These are phyloP conservation scores for Bellardia pandia DNA, from an alignment of 2,888 invertebrate species.

Conservation along the genomic window DNA sequence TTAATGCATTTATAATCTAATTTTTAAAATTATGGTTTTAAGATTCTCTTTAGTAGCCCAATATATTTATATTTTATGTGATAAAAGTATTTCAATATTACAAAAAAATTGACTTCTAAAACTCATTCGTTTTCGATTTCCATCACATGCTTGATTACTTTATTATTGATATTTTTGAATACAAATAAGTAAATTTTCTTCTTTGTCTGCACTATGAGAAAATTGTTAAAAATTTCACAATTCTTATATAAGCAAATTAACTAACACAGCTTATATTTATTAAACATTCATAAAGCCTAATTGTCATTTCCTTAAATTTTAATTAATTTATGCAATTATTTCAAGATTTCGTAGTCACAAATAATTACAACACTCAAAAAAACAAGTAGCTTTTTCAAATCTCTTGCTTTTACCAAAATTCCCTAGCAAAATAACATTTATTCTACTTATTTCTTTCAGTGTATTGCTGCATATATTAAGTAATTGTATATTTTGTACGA, in stretches of 20 bases:
- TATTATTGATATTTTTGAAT: too few species aligned
- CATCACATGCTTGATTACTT: too few species aligned
- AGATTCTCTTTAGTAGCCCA: too few species aligned
- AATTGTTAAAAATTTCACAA: background rate
- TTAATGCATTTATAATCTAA: too few species aligned
- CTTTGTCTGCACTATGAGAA: background rate
- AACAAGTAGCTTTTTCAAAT: background rate
- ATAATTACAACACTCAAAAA: background rate
- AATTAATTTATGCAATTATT: slow-evolving; percentile 18
- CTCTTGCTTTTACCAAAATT: too few species aligned
- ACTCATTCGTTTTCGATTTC: too few species aligned
- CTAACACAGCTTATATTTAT: background rate
- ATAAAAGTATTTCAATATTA: too few species aligned
- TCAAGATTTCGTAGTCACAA: background rate
- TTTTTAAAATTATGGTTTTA: too few species aligned
- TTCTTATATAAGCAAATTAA: background rate
- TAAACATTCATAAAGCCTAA: slow-evolving; percentile 15
- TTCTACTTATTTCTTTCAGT: background rate
- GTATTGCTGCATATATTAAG: slow-evolving; percentile 9
- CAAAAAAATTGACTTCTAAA: too few species aligned
- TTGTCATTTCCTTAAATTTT: slow-evolving; percentile 25
- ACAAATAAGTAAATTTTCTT: background rate
- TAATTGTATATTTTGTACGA: background rate
- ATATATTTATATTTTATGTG: too few species aligned
- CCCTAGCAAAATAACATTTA: too few species aligned